Evolutionary conservation across 2,888 invertebrate genomes (phyloP), one percentile per base, ranked within the genome.

Genomic region (Orthonychiurus folsomi): DNA sequence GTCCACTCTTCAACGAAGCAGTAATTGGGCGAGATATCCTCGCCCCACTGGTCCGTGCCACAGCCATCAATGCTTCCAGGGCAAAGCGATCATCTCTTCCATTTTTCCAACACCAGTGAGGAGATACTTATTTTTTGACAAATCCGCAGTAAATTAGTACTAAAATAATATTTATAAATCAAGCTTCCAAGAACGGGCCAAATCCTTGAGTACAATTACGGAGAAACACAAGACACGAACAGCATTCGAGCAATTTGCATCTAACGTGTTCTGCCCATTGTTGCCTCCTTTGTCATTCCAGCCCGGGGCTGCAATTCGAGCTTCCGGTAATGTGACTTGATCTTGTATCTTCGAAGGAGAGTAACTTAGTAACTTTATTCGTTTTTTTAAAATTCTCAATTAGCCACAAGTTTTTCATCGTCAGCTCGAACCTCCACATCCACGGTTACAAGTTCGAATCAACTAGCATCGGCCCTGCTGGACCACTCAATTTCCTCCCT

Each of bases 1-100:
- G 97, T 0, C 94, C 97, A 2, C 79, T 99, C 67, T 95, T 92
- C 79, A 90, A 95, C 77, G 97, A 96, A 78, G 87, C 90, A 72
- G 84, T 89, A 63, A 84, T 89, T 23, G 86, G 86, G 73, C 83
- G 82, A 67, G 80, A 80, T 67, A 82, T 86, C 66, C 77, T 93
- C 71, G 91, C 96, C 26, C 88, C 89, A 56, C 81, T 97, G 62
- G 89, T 96, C 18, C 81, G 93, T 62, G 86, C 89, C 59, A 93
- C 95, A 27, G 94, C 93, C 59, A 83, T 93, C 67, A 88, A 89
- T 76, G 96, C 94, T 60, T 94, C 94, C 72, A 84, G 94, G 66
- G 88, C 91, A 1, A 93, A 93, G 76, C 84, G 96, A 69, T 87
- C 90, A 63, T 88, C 89, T 58, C 83, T 95, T 78, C 87, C 90